Evolutionary conservation across 35 echinoderm and acorn worm genomes (phyloP).

Genomic region (Apostichopus japonicus): DNA sequence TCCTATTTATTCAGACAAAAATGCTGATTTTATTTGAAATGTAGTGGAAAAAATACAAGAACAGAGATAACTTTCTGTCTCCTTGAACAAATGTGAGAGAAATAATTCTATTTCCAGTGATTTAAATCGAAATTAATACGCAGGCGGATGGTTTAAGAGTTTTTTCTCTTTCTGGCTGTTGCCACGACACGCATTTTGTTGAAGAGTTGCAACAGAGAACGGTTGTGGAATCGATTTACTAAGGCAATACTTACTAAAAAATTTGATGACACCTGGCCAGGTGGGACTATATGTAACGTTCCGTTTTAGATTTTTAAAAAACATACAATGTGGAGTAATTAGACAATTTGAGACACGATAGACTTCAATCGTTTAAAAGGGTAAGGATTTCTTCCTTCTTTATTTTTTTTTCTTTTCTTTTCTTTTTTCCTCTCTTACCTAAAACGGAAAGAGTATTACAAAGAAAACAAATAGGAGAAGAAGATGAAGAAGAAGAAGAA

Average conservation of each 20-base stretch:
- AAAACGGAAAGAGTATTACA: too few relatives aligned
- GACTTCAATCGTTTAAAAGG: background rate
- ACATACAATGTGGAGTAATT: slow-evolving; percentile 44
- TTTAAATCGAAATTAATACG: slow-evolving; percentile 56
- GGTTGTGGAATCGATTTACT: background rate
- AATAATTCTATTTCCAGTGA: slow-evolving; percentile 48
- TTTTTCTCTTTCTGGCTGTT: background rate
- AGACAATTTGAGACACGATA: slow-evolving; percentile 34
- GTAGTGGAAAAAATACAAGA: slow-evolving; percentile 22
- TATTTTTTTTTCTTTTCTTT: too few relatives aligned
- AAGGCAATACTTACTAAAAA: slow-evolving; percentile 11
- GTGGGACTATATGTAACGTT: slow-evolving; percentile 36
- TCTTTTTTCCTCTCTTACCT: too few relatives aligned
- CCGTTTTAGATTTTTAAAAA: background rate
- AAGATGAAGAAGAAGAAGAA: background rate
- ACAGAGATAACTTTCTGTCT: slow-evolving; percentile 40
- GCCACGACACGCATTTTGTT: background rate
- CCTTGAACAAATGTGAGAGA: slow-evolving; percentile 37
- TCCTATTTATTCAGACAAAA: slow-evolving; percentile 52
- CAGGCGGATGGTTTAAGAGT: slow-evolving; percentile 21
- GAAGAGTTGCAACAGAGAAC: background rate
- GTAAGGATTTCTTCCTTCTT: background rate
- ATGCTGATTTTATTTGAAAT: slow-evolving; percentile 28
- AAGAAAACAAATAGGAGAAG: too few relatives aligned
- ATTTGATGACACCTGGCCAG: slow-evolving; percentile 23